phyloP scores from a whole-genome alignment of 2,797 vertebrate genomes.

The Rhincodon typus region DNA sequence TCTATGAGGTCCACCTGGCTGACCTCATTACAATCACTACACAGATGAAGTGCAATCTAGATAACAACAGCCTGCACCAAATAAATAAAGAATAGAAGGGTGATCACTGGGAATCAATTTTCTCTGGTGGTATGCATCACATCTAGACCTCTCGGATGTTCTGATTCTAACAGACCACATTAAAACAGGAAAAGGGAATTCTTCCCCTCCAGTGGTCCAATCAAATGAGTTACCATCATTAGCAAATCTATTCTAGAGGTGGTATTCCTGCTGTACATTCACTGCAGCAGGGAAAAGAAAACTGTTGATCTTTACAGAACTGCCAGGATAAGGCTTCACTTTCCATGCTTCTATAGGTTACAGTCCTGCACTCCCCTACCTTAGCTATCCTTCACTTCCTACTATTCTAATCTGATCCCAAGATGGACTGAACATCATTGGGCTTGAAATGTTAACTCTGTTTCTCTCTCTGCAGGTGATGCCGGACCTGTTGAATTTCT shows the following conservation, averaged over 20 bases:
- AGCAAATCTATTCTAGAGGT: not conserved
- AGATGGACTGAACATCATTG: not conserved
- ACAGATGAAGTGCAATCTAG: not conserved
- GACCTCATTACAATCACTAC: too few relatives aligned
- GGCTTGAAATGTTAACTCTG: too few relatives aligned
- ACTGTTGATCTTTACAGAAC: not conserved
- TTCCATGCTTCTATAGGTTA: not conserved
- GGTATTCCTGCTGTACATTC: not conserved
- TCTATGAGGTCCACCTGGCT: too few relatives aligned
- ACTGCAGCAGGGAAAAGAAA: not conserved
- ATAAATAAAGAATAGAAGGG: not conserved
- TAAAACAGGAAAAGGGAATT: not conserved
- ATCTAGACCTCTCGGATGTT: not conserved
- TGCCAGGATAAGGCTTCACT: not conserved
- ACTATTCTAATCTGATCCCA: not conserved
- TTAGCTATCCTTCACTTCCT: not conserved
- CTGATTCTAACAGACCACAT: not conserved
- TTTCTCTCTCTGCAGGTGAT: too few relatives aligned
- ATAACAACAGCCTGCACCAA: not conserved
- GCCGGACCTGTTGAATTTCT: too few relatives aligned
- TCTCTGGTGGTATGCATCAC: not conserved
- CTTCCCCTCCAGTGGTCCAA: not conserved
- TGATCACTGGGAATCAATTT: not conserved
- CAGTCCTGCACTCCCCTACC: not conserved
- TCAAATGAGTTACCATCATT: not conserved